A percentile compares a stretch with the other conserved stretches of the same genome.
These are phyloP conservation scores for Spheniscus humboldti DNA, from an alignment of 2,797 vertebrate genomes.

Conservation along the genomic window DNA sequence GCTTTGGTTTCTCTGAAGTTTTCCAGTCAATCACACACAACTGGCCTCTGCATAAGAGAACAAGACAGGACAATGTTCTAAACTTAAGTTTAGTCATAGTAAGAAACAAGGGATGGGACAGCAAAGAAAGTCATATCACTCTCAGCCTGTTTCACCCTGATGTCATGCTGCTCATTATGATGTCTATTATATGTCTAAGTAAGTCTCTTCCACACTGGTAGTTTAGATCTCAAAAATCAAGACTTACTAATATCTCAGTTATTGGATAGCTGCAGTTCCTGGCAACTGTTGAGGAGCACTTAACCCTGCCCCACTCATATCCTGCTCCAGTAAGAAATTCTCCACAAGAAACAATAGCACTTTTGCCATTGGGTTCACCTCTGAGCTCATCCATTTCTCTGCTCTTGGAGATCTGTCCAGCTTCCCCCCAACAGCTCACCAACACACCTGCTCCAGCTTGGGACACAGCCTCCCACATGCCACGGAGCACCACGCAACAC, in stretches of 20 bases:
- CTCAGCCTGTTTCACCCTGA: background rate
- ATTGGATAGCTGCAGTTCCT: background rate
- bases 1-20: constrained; percentile 93
- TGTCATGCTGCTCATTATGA: background rate
- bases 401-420: background rate
- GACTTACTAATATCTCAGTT: background rate
- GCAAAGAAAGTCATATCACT: background rate
- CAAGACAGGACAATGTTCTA: background rate
- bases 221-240: background rate
- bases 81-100: background rate
- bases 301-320: background rate
- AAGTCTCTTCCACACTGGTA: background rate
- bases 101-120: background rate
- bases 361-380: background rate
- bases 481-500: rapidly evolving
- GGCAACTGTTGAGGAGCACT: background rate
- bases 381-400: background rate
- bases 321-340: background rate
- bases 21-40: constrained; percentile 97
- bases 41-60: constrained; percentile 76
- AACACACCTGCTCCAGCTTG: background rate
- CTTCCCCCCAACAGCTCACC: background rate
- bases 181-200: background rate
- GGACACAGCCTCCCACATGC: rapidly evolving
- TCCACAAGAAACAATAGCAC: background rate